These are phyloP conservation scores for Cranoglanis bouderius DNA, from an alignment of 2,113 vertebrate genomes.

Conservation along the genomic window DNA sequence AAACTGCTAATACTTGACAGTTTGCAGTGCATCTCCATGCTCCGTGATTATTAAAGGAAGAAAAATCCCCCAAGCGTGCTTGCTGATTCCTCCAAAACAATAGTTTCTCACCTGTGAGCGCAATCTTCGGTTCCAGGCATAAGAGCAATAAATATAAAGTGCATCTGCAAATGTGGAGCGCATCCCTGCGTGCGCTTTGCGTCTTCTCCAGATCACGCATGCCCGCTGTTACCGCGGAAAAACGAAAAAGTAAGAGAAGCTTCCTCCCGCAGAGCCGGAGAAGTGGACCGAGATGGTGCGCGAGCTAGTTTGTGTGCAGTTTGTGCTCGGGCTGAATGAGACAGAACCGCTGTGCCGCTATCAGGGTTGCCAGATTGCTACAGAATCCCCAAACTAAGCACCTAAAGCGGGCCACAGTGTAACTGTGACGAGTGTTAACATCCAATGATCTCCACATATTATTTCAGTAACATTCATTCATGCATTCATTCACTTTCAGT, in stretches of 20 bases:
- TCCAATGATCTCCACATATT: neutral
- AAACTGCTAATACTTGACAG: neutral
- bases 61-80: neutral
- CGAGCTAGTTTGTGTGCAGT: neutral
- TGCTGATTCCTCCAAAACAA: neutral
- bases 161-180: conserved; percentile 69
- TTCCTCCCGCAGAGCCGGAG: neutral
- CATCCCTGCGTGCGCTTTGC: conserved; percentile 60
- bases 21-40: neutral
- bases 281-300: neutral
- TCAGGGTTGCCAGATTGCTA: conserved; percentile 20
- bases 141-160: conserved; percentile 80
- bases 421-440: neutral
- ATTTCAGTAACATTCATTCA: neutral
- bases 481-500: neutral
- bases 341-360: neutral
- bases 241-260: neutral
- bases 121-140: conserved; percentile 68
- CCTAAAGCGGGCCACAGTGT: neutral
- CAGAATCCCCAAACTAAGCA: neutral
- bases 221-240: conserved; percentile 48
- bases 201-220: conserved; percentile 67
- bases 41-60: neutral
- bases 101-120: conserved; percentile 66
- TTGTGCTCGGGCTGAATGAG: conserved; percentile 67